phyloP scores from a whole-genome alignment of 2,113 vertebrate species.

The Lagopus muta region DNA sequence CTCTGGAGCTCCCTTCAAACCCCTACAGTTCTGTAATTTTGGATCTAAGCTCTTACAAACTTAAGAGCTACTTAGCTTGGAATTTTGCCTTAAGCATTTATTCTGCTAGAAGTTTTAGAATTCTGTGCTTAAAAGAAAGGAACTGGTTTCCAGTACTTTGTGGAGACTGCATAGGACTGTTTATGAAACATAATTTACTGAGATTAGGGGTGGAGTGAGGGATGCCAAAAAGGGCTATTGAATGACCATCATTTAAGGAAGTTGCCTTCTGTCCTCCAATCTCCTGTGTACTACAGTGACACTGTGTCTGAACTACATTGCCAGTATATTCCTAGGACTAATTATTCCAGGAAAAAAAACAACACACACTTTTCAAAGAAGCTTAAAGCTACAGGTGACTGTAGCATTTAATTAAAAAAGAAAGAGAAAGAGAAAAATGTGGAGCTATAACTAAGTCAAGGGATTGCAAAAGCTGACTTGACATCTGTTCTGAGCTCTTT shows the following conservation, averaged over 20 bases:
- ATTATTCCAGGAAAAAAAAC: neutral
- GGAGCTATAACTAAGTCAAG: neutral
- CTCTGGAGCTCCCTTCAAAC: too few relatives aligned
- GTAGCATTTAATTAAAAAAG: neutral
- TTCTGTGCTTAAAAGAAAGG: neutral
- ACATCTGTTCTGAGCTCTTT: neutral
- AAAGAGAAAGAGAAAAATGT: neutral
- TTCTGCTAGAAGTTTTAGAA: constrained; percentile 2
- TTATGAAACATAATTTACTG: neutral
- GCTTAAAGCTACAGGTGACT: neutral
- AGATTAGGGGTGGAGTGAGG: neutral
- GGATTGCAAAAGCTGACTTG: neutral
- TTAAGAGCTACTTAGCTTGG: constrained; percentile 36
- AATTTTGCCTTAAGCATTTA: constrained; percentile 35
- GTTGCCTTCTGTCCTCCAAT: neutral
- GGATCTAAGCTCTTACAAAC: constrained; percentile 33
- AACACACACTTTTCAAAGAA: neutral
- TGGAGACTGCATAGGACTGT: neutral
- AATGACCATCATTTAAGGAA: neutral
- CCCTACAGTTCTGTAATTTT: too few relatives aligned
- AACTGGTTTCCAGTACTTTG: neutral
- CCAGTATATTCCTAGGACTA: neutral
- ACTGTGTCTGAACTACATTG: neutral
- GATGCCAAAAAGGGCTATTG: neutral
- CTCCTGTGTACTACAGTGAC: neutral